Evolutionary conservation across 2,797 vertebrate genomes (phyloP).

Genomic region (Lateolabrax maculatus): DNA sequence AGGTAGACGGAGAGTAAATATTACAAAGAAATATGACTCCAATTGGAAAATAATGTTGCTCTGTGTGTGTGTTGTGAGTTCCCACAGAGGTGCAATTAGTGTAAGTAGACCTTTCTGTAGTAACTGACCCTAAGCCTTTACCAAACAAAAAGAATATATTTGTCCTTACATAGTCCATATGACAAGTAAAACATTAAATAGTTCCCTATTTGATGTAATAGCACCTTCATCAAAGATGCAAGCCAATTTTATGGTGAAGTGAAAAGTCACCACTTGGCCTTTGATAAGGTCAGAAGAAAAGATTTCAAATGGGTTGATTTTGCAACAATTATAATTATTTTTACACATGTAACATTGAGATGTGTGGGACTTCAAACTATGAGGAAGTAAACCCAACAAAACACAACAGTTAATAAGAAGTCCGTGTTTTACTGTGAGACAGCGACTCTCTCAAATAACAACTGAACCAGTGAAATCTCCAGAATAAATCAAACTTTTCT

Average conservation of each 20-base stretch:
- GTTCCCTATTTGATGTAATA: background rate
- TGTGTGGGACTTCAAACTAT: background rate
- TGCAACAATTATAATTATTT: background rate
- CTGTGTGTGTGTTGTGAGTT: background rate
- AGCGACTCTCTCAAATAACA: background rate
- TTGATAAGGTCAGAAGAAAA: background rate
- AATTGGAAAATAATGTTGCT: constrained; percentile 2
- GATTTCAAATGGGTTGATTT: background rate
- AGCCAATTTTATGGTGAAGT: background rate
- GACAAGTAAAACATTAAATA: background rate
- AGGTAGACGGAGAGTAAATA: constrained; percentile 21
- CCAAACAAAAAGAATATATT: background rate
- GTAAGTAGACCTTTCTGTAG: background rate
- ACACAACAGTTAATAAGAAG: background rate
- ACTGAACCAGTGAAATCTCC: background rate
- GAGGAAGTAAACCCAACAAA: constrained; percentile 6
- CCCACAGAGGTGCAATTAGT: background rate
- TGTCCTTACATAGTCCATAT: background rate
- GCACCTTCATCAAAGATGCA: background rate
- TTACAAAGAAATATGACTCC: constrained; percentile 12
- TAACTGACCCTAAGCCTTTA: background rate
- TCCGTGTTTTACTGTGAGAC: background rate
- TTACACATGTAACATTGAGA: background rate
- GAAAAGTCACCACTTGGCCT: no score
- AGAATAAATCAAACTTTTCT: background rate